Evolutionary conservation across 2,888 invertebrate genomes (phyloP).

Genomic region (Pterostichus niger): DNA sequence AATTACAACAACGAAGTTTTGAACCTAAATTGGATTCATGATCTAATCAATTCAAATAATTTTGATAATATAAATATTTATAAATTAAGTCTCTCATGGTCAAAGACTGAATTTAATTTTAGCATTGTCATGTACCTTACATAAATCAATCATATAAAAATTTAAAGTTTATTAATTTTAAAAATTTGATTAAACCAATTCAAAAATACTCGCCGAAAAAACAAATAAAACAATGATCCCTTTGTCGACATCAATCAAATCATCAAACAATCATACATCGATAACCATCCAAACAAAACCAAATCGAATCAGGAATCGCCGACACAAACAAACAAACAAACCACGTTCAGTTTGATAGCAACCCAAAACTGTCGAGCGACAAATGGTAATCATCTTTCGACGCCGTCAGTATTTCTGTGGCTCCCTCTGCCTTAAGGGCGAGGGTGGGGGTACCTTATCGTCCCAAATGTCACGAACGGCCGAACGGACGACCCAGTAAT

Average conservation of each 20-base stretch:
- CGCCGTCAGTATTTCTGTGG: neutral
- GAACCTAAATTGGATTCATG: too few species aligned
- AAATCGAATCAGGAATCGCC: neutral
- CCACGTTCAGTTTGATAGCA: neutral
- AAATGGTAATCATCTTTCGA: constrained; percentile 16
- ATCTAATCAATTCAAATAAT: too few species aligned
- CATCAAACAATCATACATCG: neutral
- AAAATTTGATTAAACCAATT: too few species aligned
- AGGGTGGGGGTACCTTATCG: constrained; percentile 14
- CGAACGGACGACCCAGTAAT: constrained; percentile 53
- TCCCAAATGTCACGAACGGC: constrained; percentile 45
- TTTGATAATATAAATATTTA: too few species aligned
- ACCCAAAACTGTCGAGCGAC: neutral
- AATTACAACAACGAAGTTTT: too few species aligned
- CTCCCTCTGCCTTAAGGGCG: neutral
- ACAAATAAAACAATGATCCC: neutral
- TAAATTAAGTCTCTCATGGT: too few species aligned
- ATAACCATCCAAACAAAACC: constrained; percentile 5
- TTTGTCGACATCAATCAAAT: neutral
- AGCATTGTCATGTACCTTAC: too few species aligned
- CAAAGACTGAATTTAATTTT: too few species aligned
- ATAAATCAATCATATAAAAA: too few species aligned
- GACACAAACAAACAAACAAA: neutral
- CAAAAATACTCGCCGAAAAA: neutral
- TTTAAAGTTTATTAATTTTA: too few species aligned